A percentile compares a stretch with the other conserved stretches of the same genome.
phyloP scores from a whole-genome alignment of 2,888 invertebrate genomes.

The Scrobipalpa atriplicella region DNA sequence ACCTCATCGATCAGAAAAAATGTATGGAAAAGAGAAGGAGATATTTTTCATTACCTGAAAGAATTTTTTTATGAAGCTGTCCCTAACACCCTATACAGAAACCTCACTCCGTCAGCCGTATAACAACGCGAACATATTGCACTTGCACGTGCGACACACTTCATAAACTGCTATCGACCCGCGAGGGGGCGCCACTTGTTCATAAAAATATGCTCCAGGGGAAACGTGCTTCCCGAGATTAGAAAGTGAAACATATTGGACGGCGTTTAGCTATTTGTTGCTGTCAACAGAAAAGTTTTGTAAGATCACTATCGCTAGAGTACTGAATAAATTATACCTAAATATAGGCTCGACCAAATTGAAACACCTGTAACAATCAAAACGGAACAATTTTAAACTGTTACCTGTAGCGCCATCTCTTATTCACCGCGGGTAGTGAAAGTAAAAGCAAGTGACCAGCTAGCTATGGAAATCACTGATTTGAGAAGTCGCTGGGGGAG shows the following conservation, averaged over 20 bases:
- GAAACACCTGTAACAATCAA: too few species aligned
- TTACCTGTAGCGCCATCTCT: conserved; percentile 12
- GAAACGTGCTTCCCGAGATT: conserved; percentile 28
- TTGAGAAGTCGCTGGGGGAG: too few species aligned
- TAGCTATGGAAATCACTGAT: neutral
- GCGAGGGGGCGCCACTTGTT: conserved; percentile 66
- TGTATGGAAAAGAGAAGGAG: too few species aligned
- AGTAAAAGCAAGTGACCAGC: neutral
- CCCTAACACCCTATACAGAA: neutral
- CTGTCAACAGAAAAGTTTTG: neutral
- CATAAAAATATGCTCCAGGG: conserved; percentile 66
- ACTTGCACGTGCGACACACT: conserved; percentile 77
- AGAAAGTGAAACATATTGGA: neutral
- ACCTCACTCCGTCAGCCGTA: neutral
- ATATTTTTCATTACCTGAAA: too few species aligned
- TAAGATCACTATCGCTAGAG: neutral
- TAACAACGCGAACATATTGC: conserved; percentile 70
- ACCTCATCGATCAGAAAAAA: too few species aligned
- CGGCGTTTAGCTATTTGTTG: neutral
- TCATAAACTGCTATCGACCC: conserved; percentile 78
- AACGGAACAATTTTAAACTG: too few species aligned
- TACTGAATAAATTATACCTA: too few species aligned
- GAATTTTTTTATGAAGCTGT: too few species aligned
- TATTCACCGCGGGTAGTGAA: neutral
- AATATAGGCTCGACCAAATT: too few species aligned